Evolutionary conservation across 2,113 vertebrate species (phyloP).

Genomic region (Pygoscelis antarcticus): DNA sequence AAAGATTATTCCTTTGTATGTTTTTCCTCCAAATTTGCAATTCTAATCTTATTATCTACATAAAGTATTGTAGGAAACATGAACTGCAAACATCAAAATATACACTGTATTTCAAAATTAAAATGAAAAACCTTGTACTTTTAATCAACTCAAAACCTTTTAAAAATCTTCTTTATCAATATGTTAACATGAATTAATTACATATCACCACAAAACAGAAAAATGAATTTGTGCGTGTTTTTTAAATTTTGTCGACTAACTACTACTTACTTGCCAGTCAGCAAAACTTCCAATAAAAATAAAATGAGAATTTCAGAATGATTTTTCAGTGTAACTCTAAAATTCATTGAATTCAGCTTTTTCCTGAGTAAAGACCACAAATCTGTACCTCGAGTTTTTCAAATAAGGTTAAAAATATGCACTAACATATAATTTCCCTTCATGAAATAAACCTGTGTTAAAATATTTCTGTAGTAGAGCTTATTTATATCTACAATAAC

Average conservation of each 20-base stretch:
- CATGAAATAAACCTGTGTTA: not conserved
- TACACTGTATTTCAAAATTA: not conserved
- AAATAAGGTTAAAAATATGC: not conserved
- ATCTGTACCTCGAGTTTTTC: not conserved
- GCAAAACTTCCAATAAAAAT: not conserved
- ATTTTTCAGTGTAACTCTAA: not conserved
- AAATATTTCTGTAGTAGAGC: not conserved
- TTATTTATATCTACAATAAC: not conserved
- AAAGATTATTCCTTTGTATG: not conserved
- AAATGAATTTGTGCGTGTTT: rapidly evolving
- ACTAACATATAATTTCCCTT: not conserved
- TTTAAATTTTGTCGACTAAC: not conserved
- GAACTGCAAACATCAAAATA: not conserved
- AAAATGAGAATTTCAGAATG: not conserved
- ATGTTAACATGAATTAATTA: not conserved
- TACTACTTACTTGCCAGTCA: not conserved
- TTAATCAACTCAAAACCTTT: not conserved
- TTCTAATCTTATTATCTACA: not conserved
- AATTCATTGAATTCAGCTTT: not conserved
- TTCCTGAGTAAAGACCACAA: not conserved
- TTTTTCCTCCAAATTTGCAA: not conserved
- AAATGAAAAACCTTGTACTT: not conserved
- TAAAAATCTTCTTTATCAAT: not conserved
- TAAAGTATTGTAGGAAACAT: not conserved
- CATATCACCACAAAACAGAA: not conserved